Percentiles rank a stretch among this genome's conserved stretches.
These are phyloP conservation scores for Ginglymostoma cirratum DNA, from an alignment of 2,113 vertebrate genomes.

Conservation along the genomic window DNA sequence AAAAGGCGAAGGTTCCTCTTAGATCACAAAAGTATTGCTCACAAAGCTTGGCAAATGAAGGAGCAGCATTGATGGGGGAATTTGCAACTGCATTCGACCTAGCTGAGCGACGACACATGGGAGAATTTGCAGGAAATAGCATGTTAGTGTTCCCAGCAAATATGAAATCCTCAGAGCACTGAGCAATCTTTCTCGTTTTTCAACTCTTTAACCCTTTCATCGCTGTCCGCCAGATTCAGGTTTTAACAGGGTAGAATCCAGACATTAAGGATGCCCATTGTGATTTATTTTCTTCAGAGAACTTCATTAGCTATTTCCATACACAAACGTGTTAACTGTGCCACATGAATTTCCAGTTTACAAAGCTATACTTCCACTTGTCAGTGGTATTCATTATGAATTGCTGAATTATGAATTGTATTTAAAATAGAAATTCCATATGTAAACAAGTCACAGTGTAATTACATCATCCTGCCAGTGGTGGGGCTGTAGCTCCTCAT, in stretches of 20 bases:
- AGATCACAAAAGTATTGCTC: not conserved
- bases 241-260: not conserved
- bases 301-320: no score
- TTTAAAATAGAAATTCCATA: not conserved
- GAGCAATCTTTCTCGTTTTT: not conserved
- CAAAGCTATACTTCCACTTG: not conserved
- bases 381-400: not conserved
- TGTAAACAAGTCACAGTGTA: not conserved
- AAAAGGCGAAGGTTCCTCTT: not conserved
- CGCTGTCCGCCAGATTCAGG: not conserved
- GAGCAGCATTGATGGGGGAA: not conserved
- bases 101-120: not conserved
- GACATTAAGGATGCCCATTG: not conserved
- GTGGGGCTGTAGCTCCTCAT: not conserved
- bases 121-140: not conserved
- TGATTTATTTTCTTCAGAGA: no score
- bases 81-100: not conserved
- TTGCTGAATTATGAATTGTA: not conserved
- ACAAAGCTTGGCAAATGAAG: not conserved
- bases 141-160: not conserved
- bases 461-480: not conserved
- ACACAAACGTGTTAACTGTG: not conserved
- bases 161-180: not conserved
- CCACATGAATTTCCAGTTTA: not conserved
- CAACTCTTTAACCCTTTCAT: constrained; percentile 16